These are phyloP conservation scores for Coelopa pilipes DNA, from an alignment of 2,888 invertebrate species.

Conservation along the genomic window DNA sequence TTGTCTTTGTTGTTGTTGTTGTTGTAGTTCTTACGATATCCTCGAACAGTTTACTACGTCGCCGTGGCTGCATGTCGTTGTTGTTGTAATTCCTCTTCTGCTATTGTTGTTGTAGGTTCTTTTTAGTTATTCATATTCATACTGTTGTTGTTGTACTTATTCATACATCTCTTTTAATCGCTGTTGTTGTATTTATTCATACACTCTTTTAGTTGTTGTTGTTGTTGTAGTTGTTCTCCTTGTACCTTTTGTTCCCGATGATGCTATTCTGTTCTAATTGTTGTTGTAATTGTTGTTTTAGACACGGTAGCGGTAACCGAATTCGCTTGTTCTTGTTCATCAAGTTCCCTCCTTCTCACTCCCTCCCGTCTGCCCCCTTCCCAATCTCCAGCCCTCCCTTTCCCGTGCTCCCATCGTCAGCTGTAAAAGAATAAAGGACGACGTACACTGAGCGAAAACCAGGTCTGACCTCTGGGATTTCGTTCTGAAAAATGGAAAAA, in stretches of 20 bases:
- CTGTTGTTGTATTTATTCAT: neutral
- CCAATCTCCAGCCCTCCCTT: neutral
- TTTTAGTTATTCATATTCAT: conserved; percentile 11
- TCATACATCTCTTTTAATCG: no score
- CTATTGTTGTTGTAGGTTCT: no score
- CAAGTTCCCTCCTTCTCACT: neutral
- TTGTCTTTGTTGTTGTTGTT: no score
- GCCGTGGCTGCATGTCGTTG: neutral
- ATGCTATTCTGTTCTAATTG: conserved; percentile 19
- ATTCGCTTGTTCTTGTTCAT: neutral
- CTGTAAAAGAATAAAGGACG: conserved; percentile 23
- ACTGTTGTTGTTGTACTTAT: conserved; percentile 20
- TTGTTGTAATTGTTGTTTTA: conserved; percentile 21
- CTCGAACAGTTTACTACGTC: conserved; percentile 19
- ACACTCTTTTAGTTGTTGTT: conserved; percentile 1
- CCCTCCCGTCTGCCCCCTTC: neutral
- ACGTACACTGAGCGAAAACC: no score
- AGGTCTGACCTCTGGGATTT: no score
- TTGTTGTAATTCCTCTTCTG: neutral
- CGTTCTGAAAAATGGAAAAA: no score
- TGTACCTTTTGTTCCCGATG: conserved; percentile 26
- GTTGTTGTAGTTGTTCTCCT: conserved; percentile 11
- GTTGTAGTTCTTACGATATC: neutral
- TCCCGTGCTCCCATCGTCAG: neutral
- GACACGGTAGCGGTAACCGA: conserved; percentile 36